These are phyloP conservation scores for Rhamnusium bicolor DNA, from an alignment of 2,888 invertebrate genomes.

Conservation along the genomic window DNA sequence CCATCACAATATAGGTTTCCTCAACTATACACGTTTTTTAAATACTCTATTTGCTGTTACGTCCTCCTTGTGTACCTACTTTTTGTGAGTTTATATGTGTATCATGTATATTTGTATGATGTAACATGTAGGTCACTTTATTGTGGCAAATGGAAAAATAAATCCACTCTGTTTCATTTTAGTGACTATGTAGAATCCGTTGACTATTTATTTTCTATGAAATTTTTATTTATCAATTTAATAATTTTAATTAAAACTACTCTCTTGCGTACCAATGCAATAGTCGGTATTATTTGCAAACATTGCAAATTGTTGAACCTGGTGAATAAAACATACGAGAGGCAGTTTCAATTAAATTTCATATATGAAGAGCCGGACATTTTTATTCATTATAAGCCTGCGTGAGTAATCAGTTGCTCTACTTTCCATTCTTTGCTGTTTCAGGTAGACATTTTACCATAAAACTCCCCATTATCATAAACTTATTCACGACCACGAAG, in stretches of 20 bases:
- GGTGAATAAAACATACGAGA: neutral
- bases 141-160: too few relatives aligned
- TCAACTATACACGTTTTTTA: too few relatives aligned
- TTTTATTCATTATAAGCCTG: conserved; percentile 2
- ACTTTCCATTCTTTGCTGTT: neutral
- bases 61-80: too few relatives aligned
- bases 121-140: too few relatives aligned
- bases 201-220: neutral
- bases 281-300: neutral
- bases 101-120: too few relatives aligned
- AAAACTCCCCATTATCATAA: conserved; percentile 11
- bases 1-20: too few relatives aligned
- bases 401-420: conserved; percentile 1
- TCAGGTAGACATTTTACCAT: conserved; percentile 3
- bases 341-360: neutral
- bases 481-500: conserved; percentile 14
- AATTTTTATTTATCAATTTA: neutral
- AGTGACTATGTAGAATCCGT: too few relatives aligned
- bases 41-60: too few relatives aligned
- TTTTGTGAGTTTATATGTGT: too few relatives aligned
- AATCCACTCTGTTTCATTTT: too few relatives aligned
- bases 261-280: neutral
- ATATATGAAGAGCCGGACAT: neutral
- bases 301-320: neutral
- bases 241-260: neutral